Evolutionary conservation across 2,797 vertebrate genomes (phyloP), one percentile per base, ranked within the genome.

Genomic region (Helostoma temminkii): DNA sequence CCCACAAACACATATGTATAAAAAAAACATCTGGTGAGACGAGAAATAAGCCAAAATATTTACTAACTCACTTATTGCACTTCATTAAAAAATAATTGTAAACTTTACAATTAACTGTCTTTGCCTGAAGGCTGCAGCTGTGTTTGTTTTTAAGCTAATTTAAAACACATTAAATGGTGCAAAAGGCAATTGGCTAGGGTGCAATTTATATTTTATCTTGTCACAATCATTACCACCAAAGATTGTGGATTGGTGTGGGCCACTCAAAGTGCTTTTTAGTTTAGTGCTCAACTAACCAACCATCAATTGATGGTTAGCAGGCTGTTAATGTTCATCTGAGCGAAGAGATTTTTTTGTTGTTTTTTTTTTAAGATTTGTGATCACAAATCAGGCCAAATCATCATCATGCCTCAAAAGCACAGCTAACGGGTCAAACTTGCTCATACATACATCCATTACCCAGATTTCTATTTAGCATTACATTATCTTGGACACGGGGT

Each of bases 61-160:
- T 59, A 58, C 55, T 78, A 67, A 14, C 43, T 74, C 63, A 54
- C 47, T 87, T 92, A 90, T 92, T 92, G 89, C 90, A 93, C 89
- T 88, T 88, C 26, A 58, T 81, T 74, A 49, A 80, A 69, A 84
- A 76, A 68, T 9, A 59, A 70, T 46, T 60, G 71, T 77, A 86
- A 89, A 88, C 73, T 67, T 81, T 53, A 45, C 43, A 75, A 66
- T 78, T 69, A 55, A 43, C 32, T 19, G 58, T 10, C 14, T 61
- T 56, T 15, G 71, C 53, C 67, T 66, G 15, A 55, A 75, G 72
- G 78, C 49, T 24, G 14, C 21, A 25, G n/a, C 37, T 4, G 16
- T 49, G 45, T 59, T 68, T 48, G 36, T 41, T 69, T 71, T 28
- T 76, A 32, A 63, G 67, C 55, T 43, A 53, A 68, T 82, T 85